A percentile compares a stretch with the other conserved stretches of the same genome.
Conservation (phyloP, 1,140 invertebrate genomes). For the Drosophila pectinifera region DNA sequence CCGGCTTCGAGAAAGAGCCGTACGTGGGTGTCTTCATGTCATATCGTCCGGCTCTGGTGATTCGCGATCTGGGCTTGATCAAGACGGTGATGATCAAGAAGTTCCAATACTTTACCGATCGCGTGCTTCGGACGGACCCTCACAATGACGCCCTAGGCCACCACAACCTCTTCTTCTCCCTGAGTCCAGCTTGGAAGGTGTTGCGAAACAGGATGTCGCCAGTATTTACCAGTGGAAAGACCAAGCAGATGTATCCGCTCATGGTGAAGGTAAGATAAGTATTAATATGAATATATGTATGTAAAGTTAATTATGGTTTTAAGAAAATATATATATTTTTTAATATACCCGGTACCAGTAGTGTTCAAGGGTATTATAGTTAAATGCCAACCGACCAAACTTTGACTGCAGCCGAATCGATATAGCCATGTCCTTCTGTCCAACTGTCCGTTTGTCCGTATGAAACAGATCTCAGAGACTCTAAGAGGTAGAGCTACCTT, state of each 20-base stretch:
- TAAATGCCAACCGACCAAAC: no score
- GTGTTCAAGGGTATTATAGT: no score
- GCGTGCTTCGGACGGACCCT: conserved; percentile 57
- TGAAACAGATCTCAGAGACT: no score
- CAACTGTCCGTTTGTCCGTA: no score
- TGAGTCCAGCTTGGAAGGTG: conserved; percentile 85
- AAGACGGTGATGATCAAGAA: conserved; percentile 86
- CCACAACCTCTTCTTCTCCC: conserved; percentile 72
- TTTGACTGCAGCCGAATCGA: no score
- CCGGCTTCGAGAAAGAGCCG: conserved; percentile 57
- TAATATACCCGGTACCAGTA: no score
- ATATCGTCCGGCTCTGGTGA: conserved; percentile 84
- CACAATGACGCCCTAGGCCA: conserved; percentile 59
- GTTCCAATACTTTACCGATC: conserved; percentile 81
- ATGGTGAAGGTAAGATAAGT: conserved; percentile 73
- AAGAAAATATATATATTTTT: neutral
- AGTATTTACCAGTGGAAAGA: conserved; percentile 86
- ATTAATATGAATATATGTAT: neutral
- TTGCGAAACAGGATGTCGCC: conserved; percentile 86
- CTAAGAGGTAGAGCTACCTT: no score
- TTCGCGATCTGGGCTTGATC: conserved; percentile 86
- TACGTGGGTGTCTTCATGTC: conserved; percentile 84
- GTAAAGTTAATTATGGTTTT: neutral
- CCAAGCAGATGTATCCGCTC: conserved; percentile 87
- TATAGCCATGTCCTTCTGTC: no score